Conservation (phyloP, 2,888 invertebrate genomes). For the Agrotis clavis region DNA sequence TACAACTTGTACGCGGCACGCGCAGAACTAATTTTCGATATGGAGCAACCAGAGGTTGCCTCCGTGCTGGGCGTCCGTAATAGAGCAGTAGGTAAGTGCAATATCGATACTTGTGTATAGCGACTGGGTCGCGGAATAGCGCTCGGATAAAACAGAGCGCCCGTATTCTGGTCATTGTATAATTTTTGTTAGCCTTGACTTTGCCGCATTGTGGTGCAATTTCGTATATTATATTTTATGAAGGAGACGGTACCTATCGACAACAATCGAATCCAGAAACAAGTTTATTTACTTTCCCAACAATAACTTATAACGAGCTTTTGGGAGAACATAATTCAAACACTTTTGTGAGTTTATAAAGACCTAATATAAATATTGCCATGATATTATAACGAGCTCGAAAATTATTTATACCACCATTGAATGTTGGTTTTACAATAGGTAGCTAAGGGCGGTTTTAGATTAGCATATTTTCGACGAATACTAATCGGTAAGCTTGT, state of each 20-base stretch:
- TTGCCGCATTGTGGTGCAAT: slow-evolving; percentile 8
- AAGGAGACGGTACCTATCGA: too few species aligned
- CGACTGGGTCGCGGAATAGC: slow-evolving; percentile 50
- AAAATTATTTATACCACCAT: background rate
- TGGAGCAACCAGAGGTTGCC: slow-evolving; percentile 94
- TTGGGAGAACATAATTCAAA: too few species aligned
- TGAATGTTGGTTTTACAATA: background rate
- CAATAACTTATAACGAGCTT: too few species aligned
- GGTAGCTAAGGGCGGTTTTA: background rate
- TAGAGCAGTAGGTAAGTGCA: slow-evolving; percentile 89
- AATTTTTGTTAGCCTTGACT: slow-evolving; percentile 25
- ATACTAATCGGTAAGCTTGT: too few species aligned
- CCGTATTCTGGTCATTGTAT: slow-evolving; percentile 27
- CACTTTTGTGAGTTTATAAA: background rate
- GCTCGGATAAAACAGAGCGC: slow-evolving; percentile 39
- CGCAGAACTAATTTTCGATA: slow-evolving; percentile 92
- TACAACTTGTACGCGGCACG: slow-evolving; percentile 93
- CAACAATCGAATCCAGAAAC: too few species aligned
- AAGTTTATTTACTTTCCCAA: too few species aligned
- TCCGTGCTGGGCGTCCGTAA: slow-evolving; percentile 94
- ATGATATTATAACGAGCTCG: background rate
- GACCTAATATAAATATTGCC: background rate
- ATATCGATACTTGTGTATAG: slow-evolving; percentile 64
- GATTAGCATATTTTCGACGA: too few species aligned
- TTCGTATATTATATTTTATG: background rate